Evolutionary conservation across 1,140 invertebrate genomes (phyloP), one percentile per base, ranked within the genome.

Genomic region (Ctenoplectra terminalis): DNA sequence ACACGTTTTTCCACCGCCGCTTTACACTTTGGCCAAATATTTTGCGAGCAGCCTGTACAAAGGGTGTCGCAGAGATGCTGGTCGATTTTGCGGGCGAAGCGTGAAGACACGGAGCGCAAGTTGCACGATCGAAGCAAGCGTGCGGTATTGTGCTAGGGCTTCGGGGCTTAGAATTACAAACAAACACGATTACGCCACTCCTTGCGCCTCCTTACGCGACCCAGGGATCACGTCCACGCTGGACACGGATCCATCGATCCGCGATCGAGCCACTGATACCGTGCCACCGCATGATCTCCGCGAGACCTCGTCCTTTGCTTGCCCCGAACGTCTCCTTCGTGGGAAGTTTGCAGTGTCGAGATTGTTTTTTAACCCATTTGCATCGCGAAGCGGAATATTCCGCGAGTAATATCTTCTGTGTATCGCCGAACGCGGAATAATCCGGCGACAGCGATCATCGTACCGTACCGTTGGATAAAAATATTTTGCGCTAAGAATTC

Each of bases 91-190:
- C 58, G 34, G 56, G 37, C 64, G 4, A 7, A 50, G 40, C 31
- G 29, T 29, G 77, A 79, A 63, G 58, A 63, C 37, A 52, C 69
- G 50, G 5, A 20, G 67, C 13, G 64, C 50, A 31, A 58, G 75
- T 70, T 37, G 34, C 56, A 31, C 77, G 77, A 80, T 80, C 77
- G 77, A 80, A 80, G 70, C 58, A 54, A 86, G 80, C 85, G 79
- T 79, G 87, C 79, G 84, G 78, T 88, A 84, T 86, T 69, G 79
- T 82, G 79, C 67, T 64, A 71, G 87, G 90, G 90, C 90, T 90
- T 91, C 90, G 71, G 78, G 83, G 90, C 88, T 91, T 91, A 90
- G 90, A 90, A 91, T 91, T 91, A 90, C 90, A 90, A 89, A 90
- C 88, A 91, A 91, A 91, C 86, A 83, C 90, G 90, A 91, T 91